Evolutionary conservation across 2,113 vertebrate genomes (phyloP).

Genomic region (Eurystomus gularis): DNA sequence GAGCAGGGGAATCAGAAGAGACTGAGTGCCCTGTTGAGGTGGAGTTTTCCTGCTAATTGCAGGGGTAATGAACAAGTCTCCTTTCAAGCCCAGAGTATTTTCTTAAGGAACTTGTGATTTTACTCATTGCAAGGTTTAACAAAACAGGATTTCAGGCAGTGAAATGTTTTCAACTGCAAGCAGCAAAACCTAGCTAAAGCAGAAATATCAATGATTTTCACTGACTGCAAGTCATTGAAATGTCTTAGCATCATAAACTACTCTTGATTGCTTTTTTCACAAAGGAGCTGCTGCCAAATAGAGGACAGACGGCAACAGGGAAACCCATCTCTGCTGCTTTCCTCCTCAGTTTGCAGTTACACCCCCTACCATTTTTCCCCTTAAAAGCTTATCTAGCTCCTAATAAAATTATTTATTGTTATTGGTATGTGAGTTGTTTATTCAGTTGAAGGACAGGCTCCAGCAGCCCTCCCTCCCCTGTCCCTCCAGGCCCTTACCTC

Average conservation of each 20-base stretch:
- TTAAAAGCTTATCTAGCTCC: constrained; percentile 53
- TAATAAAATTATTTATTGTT: constrained; percentile 51
- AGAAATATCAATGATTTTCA: constrained; percentile 75
- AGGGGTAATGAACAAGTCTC: constrained; percentile 61
- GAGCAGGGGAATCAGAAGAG: constrained; percentile 8
- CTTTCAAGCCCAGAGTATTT: constrained; percentile 47
- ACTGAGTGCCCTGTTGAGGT: constrained; percentile 11
- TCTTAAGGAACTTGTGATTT: constrained; percentile 67
- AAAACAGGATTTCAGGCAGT: constrained; percentile 70
- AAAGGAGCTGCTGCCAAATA: constrained; percentile 63
- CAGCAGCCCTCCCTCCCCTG: not conserved
- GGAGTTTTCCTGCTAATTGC: constrained; percentile 52
- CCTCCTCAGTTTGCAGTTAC: constrained; percentile 55
- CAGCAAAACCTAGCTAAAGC: constrained; percentile 72
- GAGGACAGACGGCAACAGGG: constrained; percentile 10
- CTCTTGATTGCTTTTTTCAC: constrained; percentile 73
- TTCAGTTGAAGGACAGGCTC: constrained; percentile 23
- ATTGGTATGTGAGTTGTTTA: constrained; percentile 25
- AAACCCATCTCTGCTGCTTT: constrained; percentile 46
- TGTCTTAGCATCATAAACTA: constrained; percentile 71
- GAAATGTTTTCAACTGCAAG: constrained; percentile 65
- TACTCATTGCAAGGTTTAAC: constrained; percentile 64
- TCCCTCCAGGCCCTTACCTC: constrained; percentile 15
- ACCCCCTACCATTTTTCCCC: constrained; percentile 17
- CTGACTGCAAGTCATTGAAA: constrained; percentile 63